These are phyloP conservation scores for Porphyrio hochstetteri DNA, from an alignment of 2,113 vertebrate genomes.

Conservation along the genomic window DNA sequence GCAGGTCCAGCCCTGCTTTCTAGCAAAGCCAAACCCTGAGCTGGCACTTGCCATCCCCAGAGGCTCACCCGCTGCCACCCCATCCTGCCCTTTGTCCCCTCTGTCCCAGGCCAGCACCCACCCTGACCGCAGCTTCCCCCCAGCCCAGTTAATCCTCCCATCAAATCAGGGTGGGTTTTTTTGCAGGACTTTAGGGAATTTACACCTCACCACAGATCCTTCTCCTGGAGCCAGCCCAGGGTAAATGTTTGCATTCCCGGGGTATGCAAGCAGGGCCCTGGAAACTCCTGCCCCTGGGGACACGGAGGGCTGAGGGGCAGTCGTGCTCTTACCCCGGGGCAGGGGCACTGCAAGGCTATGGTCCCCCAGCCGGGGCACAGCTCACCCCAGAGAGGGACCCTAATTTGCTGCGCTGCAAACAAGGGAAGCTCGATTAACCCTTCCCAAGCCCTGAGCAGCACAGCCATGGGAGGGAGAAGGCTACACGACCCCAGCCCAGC, in stretches of 20 bases:
- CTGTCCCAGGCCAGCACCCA: not conserved
- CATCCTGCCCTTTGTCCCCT: not conserved
- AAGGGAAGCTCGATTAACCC: not conserved
- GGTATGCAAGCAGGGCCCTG: not conserved
- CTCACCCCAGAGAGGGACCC: not conserved
- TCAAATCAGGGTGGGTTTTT: not conserved
- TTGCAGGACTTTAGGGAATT: not conserved
- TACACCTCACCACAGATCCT: not conserved
- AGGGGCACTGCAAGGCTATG: not conserved
- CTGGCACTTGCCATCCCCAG: not conserved
- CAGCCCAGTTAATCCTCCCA: not conserved
- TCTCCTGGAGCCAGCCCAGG: constrained; percentile 41
- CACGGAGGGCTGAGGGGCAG: not conserved
- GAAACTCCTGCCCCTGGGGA: not conserved
- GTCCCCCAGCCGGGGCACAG: not conserved
- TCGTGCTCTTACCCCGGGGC: not conserved
- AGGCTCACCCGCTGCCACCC: not conserved
- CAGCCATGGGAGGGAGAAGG: fast-evolving
- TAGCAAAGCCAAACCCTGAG: not conserved
- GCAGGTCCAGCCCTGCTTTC: not conserved
- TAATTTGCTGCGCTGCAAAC: not conserved
- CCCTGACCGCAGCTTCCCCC: not conserved
- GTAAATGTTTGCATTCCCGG: constrained; percentile 7
- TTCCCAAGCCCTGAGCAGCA: not conserved
- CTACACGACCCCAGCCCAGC: not conserved